Base-by-base conservation (phyloP, 1,140 invertebrate genomes). In the Diachasmimorpha longicaudata region DNA sequence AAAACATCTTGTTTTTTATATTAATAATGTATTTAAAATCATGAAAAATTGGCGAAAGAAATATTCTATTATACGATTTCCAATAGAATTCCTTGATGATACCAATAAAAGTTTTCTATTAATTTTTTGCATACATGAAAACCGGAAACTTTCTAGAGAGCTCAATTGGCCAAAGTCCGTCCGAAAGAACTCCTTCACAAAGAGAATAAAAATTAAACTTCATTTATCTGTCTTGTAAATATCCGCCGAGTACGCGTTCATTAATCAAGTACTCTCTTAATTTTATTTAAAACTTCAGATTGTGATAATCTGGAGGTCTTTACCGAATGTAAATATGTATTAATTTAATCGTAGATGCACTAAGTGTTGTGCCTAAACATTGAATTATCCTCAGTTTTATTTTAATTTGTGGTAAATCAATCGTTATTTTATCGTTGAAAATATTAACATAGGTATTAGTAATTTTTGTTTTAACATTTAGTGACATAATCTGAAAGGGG, bases 151-250 rank as follows among this genome's bases (percentile, higher is more conserved):
- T 81, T 37, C 11, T 66, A 23, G 71, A 73, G 63, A 75, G 67
- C 73, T 75, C 73, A 79, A 84, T 84, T 83, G 84, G 83, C 81
- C 79, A 80, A 87, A 87, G 82, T 88, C 86, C 86, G 86, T 88
- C 86, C 86, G 82, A 84, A 86, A 44, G 63, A 69, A 42, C 39
- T 42, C 39, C 39, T 42, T 42, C 39, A 9, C 39, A 42, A 52
- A 52, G 48, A 52, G 16, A 52, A 16, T 16, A 52, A 52, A 16
- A 52, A 46, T 14, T 11, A 19, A 52, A 52, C 9, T 16, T 52
- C 14, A 52, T 52, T 74, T 74, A 19, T 46, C 71, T 21, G 16
- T 63, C 39, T 42, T 72, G 70, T 67, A 70, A 73, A 77, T 69
- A 73, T 42, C 13, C 39, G 11, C 31, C 31, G 39, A 42, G 39